Evolutionary conservation across 2,113 vertebrate genomes (phyloP).

Genomic region (Emydura subglobosa): DNA sequence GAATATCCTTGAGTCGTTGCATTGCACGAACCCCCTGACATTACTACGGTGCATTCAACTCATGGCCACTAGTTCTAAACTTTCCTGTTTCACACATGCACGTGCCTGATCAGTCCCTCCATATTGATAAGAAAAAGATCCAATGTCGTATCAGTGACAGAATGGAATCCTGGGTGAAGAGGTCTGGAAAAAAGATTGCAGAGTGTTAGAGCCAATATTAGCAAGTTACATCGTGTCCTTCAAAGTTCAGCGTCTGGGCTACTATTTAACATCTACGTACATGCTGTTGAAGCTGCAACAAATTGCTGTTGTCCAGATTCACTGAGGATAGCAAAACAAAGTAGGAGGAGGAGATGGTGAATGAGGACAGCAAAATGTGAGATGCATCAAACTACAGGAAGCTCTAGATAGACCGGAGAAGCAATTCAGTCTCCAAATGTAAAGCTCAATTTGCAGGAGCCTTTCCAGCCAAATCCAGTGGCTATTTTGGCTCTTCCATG

Average conservation of each 20-base stretch:
- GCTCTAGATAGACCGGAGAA: accelerated
- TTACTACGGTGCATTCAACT: not conserved
- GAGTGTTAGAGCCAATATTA: accelerated
- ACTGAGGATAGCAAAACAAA: not conserved
- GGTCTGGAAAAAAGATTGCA: not conserved
- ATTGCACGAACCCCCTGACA: not conserved
- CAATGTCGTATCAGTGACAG: not conserved
- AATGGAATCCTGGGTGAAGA: not conserved
- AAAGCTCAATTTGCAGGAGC: not conserved
- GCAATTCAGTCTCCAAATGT: accelerated
- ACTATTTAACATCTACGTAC: not conserved
- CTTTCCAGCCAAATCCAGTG: not conserved
- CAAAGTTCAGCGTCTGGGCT: accelerated
- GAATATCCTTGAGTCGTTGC: not conserved
- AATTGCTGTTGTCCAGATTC: accelerated
- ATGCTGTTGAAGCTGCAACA: not conserved
- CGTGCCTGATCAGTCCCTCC: not conserved
- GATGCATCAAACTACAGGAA: not conserved
- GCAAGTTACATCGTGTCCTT: accelerated
- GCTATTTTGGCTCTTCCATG: not conserved
- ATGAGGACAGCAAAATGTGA: not conserved
- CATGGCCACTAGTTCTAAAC: not conserved
- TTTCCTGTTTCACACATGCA: not conserved
- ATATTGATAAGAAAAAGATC: not conserved
- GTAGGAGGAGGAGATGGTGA: not conserved